Base-by-base conservation (phyloP, 2,888 invertebrate species). In the Xestia c-nigrum region DNA sequence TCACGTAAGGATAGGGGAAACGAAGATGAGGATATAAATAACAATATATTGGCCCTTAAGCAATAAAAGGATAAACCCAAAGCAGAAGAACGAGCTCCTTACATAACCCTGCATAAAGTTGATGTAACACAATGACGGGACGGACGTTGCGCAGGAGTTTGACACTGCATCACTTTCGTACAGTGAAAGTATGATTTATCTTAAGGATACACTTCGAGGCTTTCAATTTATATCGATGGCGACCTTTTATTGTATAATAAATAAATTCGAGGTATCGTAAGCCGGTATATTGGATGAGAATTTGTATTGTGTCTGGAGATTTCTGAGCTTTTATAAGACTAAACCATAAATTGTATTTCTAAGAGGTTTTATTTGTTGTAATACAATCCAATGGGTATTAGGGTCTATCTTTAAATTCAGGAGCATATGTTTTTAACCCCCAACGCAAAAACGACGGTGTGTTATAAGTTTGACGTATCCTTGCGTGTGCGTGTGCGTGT, bases 171-270 rank as follows among this genome's bases (percentile, higher is more conserved):
- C 87, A 87, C 85, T 87, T 84, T 88, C 75, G 69, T 83, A 61
- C 73, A 78, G 87, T 78, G 87, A 88, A 88, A 88, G 89, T 88
- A 80, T 83, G 80, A 88, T 87, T 87, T 85, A 89, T 87, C 81
- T 79, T 77, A 85, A 88, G 88, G 88, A 87, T 82, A 77, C 38
- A 46, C 70, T 85, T 79, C 72, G 76, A 85, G 59, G 74, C 68
- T 67, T 74, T 76, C 46, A 67, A 88, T 85, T 86, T 86, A 77
- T 78, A 80, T 80, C 69, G 77, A 77, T 78, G 76, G 50, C 73
- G 75, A 87, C 81, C 87, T 85, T 87, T 88, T 84, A 74, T 85
- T 78, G 78, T 78, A 66, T 67, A 74, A 84, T 84, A 81, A 83
- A 83, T 76, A 74, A 76, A 64, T 84, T 65, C 21, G 61, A 81